Evolutionary conservation across 1,140 invertebrate species (phyloP), one percentile per base, ranked within the genome.

Genomic region (Aphidius ervi): DNA sequence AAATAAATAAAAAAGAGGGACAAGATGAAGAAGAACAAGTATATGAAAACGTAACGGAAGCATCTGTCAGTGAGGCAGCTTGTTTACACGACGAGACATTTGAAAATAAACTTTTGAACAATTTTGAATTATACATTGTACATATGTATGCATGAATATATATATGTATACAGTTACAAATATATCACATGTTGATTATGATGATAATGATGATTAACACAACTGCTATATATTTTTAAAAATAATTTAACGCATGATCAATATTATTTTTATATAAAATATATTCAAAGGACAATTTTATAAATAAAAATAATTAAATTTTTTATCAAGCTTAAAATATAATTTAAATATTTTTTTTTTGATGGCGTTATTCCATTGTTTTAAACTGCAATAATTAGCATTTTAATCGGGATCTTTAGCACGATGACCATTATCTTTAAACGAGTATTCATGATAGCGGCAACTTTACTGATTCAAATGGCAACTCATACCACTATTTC

Each of bases 71-170:
- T 31, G 31, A 37, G 49, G 53, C 43, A 37, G 52, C 46, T 58
- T 63, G 57, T 59, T 58, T 59, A 54, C 43, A 23, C 37, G 43
- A 46, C 46, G 16, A 61, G 48, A 50, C 16, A 23, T 56, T 39
- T 55, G 53, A 59, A 56, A 63, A 59, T 63, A 59, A 63, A 59
- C 56, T 57, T 63, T 63, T 48, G 2, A 48, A 23, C 20, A 31
- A 45, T 61, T 31, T 31, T 31, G 4, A 31, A 31, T 16, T 16
- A 31, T 31, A 31, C 23, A 31, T 31, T 31, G 23, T 31, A 31
- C 23, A 31, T 31, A 31, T 31, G 23, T 31, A 31, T 31, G 16
- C 16, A 31, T 31, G 23, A 4, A 3, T 31, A 10, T n/a, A n/a
- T n/a, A n/a, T n/a, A n/a, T n/a, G n/a, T n/a, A n/a, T 5, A 45